Conservation (phyloP, 2,113 vertebrate species). For the Heterocephalus glaber region DNA sequence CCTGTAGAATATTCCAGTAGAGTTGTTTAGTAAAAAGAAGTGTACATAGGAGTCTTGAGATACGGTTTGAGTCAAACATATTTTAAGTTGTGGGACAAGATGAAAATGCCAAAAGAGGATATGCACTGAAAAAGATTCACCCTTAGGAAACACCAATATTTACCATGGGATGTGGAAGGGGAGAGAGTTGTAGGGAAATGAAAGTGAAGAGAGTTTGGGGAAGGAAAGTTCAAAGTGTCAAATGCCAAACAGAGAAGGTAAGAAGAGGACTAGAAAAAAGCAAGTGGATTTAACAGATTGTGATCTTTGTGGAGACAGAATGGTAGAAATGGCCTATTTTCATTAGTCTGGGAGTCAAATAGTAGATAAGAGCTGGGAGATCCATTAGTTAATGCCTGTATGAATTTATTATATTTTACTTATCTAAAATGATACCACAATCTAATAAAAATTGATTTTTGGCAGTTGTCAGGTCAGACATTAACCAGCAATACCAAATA, state of each 20-base stretch:
- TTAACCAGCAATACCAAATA: background rate
- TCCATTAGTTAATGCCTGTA: background rate
- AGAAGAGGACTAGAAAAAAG: background rate
- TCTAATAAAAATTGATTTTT: constrained; percentile 4
- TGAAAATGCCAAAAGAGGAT: background rate
- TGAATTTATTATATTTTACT: background rate
- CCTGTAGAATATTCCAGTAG: background rate
- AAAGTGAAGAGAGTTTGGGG: background rate
- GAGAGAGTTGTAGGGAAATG: background rate
- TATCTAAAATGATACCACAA: background rate
- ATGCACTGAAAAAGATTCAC: background rate
- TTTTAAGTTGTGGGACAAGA: background rate
- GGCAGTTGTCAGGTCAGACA: background rate
- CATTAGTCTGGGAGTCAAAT: background rate
- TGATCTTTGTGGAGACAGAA: background rate
- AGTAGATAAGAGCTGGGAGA: background rate
- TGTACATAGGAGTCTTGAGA: background rate
- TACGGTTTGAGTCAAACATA: background rate
- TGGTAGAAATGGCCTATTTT: background rate
- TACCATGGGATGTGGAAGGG: background rate
- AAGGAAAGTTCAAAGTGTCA: background rate
- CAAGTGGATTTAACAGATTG: background rate
- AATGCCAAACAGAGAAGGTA: background rate
- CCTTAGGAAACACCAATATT: background rate
- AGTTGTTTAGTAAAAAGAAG: background rate